Evolutionary conservation across 2,888 invertebrate species (phyloP), one percentile per base, ranked within the genome.

Genomic region (Athripsodes cinereus): DNA sequence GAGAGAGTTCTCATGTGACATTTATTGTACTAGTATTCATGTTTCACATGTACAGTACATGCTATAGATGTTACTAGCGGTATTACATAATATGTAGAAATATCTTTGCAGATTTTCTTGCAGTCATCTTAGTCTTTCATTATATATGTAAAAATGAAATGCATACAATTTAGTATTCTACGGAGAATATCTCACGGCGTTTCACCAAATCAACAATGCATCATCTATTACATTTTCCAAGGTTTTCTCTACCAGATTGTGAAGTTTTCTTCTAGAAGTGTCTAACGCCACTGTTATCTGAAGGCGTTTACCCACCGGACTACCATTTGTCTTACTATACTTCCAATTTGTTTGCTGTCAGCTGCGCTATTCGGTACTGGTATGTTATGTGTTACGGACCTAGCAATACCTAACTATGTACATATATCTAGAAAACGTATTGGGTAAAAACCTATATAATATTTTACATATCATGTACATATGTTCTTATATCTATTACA

Each of bases 261-360:
- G 40, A 40, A 40, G 40, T 16, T 40, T 40, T 40, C 40, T 40
- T 40, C 40, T 40, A n/a, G 16, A 40, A 40, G n/a, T n/a, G 40
- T 40, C 40, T 16, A 13, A 40, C 40, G 16, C 40, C 13, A 40
- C n/a, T 16, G 40, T 40, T 54, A 50, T 58, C 53, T 53, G 54
- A 54, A 22, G 44, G 51, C 35, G 35, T 55, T 58, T 57, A 49
- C 47, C 47, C 57, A 61, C 49, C 52, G 52, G 55, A 61, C 49
- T 35, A 44, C 59, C 60, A 63, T 63, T 63, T 59, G 62, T 61
- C 62, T 63, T 59, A 46, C 57, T 59, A 59, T 61, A 53, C 61
- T 61, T 61, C 62, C 62, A 63, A 63, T 63, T 61, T 61, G 61
- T 63, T 59, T 55, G 54, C 60, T 57, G 62, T 63, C 62, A 61